Percentiles rank a stretch among this genome's conserved stretches.
These are phyloP conservation scores for Panagrolaimus sp. DNA, from an alignment of 1,140 invertebrate species.

Conservation along the genomic window DNA sequence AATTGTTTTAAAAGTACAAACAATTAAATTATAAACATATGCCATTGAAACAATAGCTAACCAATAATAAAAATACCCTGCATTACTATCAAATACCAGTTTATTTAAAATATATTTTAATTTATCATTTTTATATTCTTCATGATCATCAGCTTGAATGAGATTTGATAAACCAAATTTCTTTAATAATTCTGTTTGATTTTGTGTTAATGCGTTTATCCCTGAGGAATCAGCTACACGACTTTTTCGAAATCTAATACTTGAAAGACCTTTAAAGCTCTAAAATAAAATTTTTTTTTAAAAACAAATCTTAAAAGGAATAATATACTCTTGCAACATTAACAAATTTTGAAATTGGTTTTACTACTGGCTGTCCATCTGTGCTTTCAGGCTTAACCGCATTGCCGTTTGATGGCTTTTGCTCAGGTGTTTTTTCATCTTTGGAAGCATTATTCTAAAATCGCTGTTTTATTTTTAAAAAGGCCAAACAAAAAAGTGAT, in stretches of 20 bases:
- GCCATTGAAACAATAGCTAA: slow-evolving; percentile 76
- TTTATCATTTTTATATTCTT: slow-evolving; percentile 5
- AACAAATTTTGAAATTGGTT: no score
- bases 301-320: no score
- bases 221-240: not conserved
- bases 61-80: slow-evolving; percentile 71
- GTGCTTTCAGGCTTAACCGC: no score
- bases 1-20: slow-evolving; percentile 18
- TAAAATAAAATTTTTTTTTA: no score
- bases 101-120: slow-evolving; percentile 28
- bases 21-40: slow-evolving; percentile 83
- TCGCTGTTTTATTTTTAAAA: no score
- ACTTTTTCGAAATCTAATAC: not conserved
- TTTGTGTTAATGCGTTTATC: not conserved
- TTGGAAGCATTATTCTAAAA: no score
- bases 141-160: not conserved
- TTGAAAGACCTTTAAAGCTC: no score
- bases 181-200: slow-evolving; percentile 24
- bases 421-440: no score
- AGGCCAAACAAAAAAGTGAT: no score
- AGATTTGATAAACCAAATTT: slow-evolving; percentile 15
- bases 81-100: slow-evolving; percentile 62
- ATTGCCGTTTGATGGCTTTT: no score
- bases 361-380: no score
- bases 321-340: no score